Evolutionary conservation across 1,140 invertebrate genomes (phyloP).

Genomic region (Neodiprion fabricii): DNA sequence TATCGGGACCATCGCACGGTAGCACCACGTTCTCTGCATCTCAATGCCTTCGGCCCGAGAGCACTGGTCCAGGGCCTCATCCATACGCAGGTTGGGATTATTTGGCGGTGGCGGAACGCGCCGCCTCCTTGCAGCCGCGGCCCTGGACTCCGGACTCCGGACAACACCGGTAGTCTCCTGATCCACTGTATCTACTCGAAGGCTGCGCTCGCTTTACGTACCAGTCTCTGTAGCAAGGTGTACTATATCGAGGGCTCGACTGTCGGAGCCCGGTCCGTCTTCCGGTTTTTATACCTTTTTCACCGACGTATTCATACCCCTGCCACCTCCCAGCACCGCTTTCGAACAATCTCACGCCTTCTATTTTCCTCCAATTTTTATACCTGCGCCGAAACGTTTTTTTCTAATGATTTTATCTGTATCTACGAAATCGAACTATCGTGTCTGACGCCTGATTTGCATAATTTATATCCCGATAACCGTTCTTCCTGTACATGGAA

Average conservation of each 20-base stretch:
- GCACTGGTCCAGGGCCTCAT: conserved; percentile 11
- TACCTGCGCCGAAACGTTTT: too few relatives aligned
- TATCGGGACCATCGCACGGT: conserved; percentile 63
- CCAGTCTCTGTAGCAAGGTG: neutral
- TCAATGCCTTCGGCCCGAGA: conserved; percentile 48
- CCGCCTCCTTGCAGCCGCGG: conserved; percentile 9
- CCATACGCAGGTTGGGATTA: conserved; percentile 30
- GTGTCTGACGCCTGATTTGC: too few relatives aligned
- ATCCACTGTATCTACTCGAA: conserved; percentile 34
- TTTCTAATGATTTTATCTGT: too few relatives aligned
- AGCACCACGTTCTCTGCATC: conserved; percentile 63
- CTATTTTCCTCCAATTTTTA: too few relatives aligned
- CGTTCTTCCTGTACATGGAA: too few relatives aligned
- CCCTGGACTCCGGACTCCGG: conserved; percentile 39
- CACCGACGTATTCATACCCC: too few relatives aligned
- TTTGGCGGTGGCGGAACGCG: neutral
- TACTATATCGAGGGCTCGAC: too few relatives aligned
- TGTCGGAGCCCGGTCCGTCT: too few relatives aligned
- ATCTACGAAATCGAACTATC: too few relatives aligned
- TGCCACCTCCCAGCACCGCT: too few relatives aligned
- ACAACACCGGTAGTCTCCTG: conserved; percentile 59
- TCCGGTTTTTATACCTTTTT: neutral
- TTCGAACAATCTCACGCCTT: too few relatives aligned
- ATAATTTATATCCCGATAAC: too few relatives aligned
- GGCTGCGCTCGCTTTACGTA: neutral